Base-by-base conservation (phyloP, 2,888 invertebrate genomes). In the Lagria hirta region DNA sequence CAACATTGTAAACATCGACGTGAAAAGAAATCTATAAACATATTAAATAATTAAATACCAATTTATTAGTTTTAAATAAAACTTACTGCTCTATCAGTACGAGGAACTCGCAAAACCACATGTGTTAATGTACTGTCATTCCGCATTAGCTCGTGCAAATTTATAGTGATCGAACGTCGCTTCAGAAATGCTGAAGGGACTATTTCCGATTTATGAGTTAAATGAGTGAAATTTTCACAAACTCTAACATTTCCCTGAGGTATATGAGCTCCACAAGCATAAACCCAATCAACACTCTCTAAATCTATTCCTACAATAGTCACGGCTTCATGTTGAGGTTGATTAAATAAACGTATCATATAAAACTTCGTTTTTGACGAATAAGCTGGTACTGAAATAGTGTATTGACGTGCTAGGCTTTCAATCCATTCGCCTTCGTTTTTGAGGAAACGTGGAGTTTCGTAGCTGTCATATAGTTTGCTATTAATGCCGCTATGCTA, bases 251-350 rank as follows among this genome's bases (percentile, higher is more conserved):
- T 65, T 12, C 72, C 72, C 56, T 74, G 69, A 1, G 79, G 71
- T 16, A 72, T 70, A 47, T 77, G 75, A 1, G 85, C 84, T 38
- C 78, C 76, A 62, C 90, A 91, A 8, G 82, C 86, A 62, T 82
- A 88, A 10, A 90, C 69, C 91, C 91, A 92, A 49, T 88, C 84
- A 26, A 75, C 78, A 13, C 78, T 76, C 29, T 82, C 81, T 7
- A 86, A 73, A 66, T 87, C 85, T 1, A 82, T 66, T 0, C 82
- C 77, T 58, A 88, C 81, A 1, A 89, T 75, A 0, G 83, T 82
- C 3, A 84, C 73, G 49, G 75, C 78, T 64, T 79, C 74, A 57
- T 80, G 76, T 48, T 75, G 76, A 0, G 77, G 74, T 49, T 75
- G 75, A 18, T 70, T 71, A 1, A 75, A 70, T 8, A 86, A 66